phyloP scores from a whole-genome alignment of 2,797 vertebrate genomes.

The Clarias pachynema region DNA sequence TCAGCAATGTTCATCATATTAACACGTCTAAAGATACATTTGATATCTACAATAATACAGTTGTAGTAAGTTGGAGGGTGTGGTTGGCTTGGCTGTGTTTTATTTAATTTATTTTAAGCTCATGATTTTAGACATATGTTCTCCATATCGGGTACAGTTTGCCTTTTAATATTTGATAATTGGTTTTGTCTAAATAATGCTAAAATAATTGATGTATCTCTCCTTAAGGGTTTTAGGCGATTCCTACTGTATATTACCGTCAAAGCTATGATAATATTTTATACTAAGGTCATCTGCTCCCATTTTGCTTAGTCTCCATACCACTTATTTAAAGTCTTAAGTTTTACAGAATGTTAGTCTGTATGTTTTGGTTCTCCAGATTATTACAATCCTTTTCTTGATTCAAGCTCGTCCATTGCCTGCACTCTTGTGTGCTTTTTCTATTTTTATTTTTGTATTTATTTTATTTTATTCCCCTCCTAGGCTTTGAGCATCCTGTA shows the following conservation, averaged over 20 bases:
- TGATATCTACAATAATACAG: background rate
- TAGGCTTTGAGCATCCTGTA: conserved; percentile 6
- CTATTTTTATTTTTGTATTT: background rate
- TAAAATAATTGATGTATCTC: background rate
- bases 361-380: conserved; percentile 73
- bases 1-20: background rate
- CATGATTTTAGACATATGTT: background rate
- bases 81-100: background rate
- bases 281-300: background rate
- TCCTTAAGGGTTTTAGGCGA: background rate
- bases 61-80: background rate
- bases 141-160: background rate
- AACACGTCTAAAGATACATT: background rate
- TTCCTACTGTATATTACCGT: background rate
- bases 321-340: conserved; percentile 1
- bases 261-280: background rate
- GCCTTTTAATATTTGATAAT: background rate
- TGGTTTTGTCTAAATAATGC: background rate
- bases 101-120: background rate
- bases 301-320: background rate
- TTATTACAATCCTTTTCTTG: conserved; percentile 78
- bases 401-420: conserved; percentile 72
- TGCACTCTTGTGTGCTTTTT: conserved; percentile 61
- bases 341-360: conserved; percentile 61
- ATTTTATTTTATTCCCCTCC: conserved; percentile 8